These are phyloP conservation scores for Drosophila ercepeae DNA, from an alignment of 1,140 invertebrate genomes.

Conservation along the genomic window DNA sequence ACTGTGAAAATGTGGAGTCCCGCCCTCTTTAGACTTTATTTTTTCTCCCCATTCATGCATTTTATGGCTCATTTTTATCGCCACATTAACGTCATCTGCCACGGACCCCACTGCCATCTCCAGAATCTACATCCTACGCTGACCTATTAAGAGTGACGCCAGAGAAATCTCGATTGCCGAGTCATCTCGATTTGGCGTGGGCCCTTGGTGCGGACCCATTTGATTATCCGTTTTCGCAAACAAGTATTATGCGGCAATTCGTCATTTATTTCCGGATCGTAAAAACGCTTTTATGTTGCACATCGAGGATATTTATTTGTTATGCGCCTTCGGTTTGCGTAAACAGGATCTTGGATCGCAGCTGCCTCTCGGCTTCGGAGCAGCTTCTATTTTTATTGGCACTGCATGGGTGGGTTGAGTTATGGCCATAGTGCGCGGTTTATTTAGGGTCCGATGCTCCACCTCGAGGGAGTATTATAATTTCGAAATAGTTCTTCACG, in stretches of 20 bases:
- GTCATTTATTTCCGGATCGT: constrained; percentile 53
- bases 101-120: background rate
- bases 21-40: background rate
- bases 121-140: background rate
- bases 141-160: constrained; percentile 26
- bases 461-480: constrained; percentile 38
- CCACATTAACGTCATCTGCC: constrained; percentile 45
- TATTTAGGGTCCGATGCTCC: constrained; percentile 17
- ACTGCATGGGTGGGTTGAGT: constrained; percentile 12
- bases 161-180: constrained; percentile 18
- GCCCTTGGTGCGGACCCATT: constrained; percentile 10
- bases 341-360: constrained; percentile 32
- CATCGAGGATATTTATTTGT: constrained; percentile 43
- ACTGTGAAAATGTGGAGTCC: background rate
- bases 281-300: constrained; percentile 52
- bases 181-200: constrained; percentile 28
- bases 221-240: constrained; percentile 38
- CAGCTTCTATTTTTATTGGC: constrained; percentile 38
- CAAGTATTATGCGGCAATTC: constrained; percentile 54
- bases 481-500: constrained; percentile 47
- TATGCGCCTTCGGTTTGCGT: constrained; percentile 36
- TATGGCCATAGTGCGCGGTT: constrained; percentile 25
- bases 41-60: background rate
- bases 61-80: constrained; percentile 33
- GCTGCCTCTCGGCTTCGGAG: too few relatives aligned